These are phyloP conservation scores for Rhorus exstirpatorius DNA, from an alignment of 2,888 invertebrate species.

Conservation along the genomic window DNA sequence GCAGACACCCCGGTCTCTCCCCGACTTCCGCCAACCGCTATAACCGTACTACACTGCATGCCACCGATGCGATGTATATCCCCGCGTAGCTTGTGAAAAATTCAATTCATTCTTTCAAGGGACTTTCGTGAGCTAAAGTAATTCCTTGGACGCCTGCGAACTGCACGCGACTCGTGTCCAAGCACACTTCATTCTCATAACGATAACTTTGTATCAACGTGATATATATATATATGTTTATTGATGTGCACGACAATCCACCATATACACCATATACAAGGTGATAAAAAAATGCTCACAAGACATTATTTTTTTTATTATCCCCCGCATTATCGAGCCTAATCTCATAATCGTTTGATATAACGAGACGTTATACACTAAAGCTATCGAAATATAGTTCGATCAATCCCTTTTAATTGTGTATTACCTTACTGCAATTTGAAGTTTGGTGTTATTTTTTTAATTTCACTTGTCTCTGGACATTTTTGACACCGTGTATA, in stretches of 20 bases:
- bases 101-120: slow-evolving; percentile 52
- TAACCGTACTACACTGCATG: not conserved
- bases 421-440: not conserved
- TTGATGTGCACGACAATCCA: not conserved
- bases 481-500: not conserved
- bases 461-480: not conserved
- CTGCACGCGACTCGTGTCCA: slow-evolving; percentile 9
- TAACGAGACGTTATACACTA: too few relatives aligned
- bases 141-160: slow-evolving; percentile 27
- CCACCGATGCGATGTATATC: slow-evolving; percentile 8
- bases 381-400: not conserved
- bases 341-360: not conserved
- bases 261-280: not conserved
- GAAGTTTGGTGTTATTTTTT: not conserved
- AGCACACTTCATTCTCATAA: slow-evolving; percentile 14
- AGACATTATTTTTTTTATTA: not conserved
- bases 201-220: not conserved
- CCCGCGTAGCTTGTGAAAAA: slow-evolving; percentile 54
- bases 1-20: too few relatives aligned
- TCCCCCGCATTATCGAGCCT: not conserved
- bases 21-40: slow-evolving; percentile 3
- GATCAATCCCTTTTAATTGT: not conserved
- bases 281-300: slow-evolving; percentile 21
- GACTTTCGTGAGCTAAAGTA: slow-evolving; percentile 44
- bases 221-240: slow-evolving; percentile 1